Conservation (phyloP, 2,888 invertebrate species). For the Drosophila kokeensis region DNA sequence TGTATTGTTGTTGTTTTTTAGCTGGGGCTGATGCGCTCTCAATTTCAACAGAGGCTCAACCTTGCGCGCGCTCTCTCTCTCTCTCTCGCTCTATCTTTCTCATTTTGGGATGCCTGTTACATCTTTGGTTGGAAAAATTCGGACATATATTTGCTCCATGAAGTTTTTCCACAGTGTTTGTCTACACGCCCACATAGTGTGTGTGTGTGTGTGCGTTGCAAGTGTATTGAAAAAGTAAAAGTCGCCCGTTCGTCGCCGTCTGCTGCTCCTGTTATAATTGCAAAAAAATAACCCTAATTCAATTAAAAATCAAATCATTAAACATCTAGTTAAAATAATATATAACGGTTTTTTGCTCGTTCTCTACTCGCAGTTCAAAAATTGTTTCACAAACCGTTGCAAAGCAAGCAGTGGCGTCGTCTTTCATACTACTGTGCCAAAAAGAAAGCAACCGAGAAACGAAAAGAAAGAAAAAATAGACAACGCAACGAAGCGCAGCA, state of each 20-base stretch:
- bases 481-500: conserved; percentile 37
- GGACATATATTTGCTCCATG: conserved; percentile 57
- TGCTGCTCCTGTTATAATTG: conserved; percentile 41
- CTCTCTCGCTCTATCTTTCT: conserved; percentile 23
- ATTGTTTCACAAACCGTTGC: conserved; percentile 37
- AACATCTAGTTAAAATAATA: conserved; percentile 1
- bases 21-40: conserved; percentile 44
- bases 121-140: conserved; percentile 75
- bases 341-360: conserved; percentile 18
- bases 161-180: conserved; percentile 78
- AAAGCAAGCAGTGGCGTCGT: conserved; percentile 34
- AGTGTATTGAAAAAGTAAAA: conserved; percentile 75
- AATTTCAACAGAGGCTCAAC: conserved; percentile 42
- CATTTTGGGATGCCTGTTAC: conserved; percentile 61
- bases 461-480: conserved; percentile 29
- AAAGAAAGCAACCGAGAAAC: conserved; percentile 43
- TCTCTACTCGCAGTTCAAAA: conserved; percentile 21
- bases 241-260: conserved; percentile 64
- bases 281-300: neutral
- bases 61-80: conserved; percentile 38
- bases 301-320: conserved; percentile 20
- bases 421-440: conserved; percentile 71
- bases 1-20: conserved; percentile 55
- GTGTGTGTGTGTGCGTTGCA: conserved; percentile 27
- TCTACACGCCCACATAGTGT: conserved; percentile 75